Evolutionary conservation across 1,140 invertebrate species (phyloP), one percentile per base, ranked within the genome.

Genomic region (Zaprionus lachaisei): DNA sequence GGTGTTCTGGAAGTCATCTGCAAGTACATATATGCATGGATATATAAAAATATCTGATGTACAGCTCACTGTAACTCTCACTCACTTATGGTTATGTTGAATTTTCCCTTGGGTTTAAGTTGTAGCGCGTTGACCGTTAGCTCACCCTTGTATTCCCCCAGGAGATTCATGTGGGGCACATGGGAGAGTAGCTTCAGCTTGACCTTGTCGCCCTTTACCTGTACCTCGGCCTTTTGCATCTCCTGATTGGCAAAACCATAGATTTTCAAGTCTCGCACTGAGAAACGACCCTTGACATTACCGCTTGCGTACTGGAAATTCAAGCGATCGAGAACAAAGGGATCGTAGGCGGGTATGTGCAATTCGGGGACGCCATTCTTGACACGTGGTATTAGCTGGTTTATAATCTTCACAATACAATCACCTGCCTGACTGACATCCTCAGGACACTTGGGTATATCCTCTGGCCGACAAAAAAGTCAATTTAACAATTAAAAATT

Each of bases 91-190:
- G 92, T 89, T 7, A 93, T 64, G 56, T 93, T 93, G 47, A 93
- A 93, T 5, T 77, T 75, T 11, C 92, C 92, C 38, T 89, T 87
- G 47, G 92, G 91, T 44, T 91, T 87, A 20, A 93, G 26, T 3
- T 82, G 80, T 28, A 93, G 63, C 60, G 80, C 71, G 72, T 92
- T 93, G 1, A 93, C 73, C n/a, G 60, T 61, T 51, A 93, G 47
- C 38, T 92, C 89, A 11, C 87, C 92, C 70, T 92, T 93, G 64
- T 93, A 93, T 22, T 77, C 83, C 24, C 92, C 92, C 20, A 80
- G 57, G 41, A 90, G 75, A 22, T 62, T 81, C 62, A 93, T 41
- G n/a, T 72, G 73, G 26, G 92, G 92, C 57, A 92, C 17, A 5
- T 47, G 41, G 2, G 69, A 47, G 4, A 75, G n/a, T 2, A 78